These are phyloP conservation scores for Ceriagrion tenellum DNA, from an alignment of 2,888 invertebrate species.

Conservation along the genomic window DNA sequence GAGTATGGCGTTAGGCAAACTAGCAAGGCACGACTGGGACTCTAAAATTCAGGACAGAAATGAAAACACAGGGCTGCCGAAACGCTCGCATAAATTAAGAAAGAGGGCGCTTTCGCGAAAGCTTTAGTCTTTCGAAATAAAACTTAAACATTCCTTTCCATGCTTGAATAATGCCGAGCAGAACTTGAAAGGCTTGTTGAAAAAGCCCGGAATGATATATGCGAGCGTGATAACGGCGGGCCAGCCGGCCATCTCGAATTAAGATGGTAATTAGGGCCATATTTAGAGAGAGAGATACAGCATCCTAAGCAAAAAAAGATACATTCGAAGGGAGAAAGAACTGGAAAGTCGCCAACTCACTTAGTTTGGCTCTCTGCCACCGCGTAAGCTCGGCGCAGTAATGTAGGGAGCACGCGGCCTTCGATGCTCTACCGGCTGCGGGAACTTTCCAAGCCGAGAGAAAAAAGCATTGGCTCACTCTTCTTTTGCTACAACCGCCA, in stretches of 20 bases:
- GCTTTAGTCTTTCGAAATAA: not conserved
- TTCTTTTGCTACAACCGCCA: not conserved
- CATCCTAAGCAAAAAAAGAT: not conserved
- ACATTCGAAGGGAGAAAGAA: not conserved
- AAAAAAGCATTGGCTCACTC: not conserved
- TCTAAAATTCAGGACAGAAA: not conserved
- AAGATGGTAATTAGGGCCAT: conserved; percentile 18
- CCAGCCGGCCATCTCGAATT: not conserved
- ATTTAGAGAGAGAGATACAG: not conserved
- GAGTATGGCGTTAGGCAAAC: no score
- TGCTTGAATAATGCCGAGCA: conserved; percentile 4
- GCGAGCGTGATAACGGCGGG: not conserved
- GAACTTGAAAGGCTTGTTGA: conserved; percentile 2
- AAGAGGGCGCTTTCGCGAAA: not conserved
- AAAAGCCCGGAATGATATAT: not conserved
- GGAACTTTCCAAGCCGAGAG: not conserved
- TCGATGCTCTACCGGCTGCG: not conserved
- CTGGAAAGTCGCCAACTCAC: conserved; percentile 2
- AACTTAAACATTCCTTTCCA: not conserved
- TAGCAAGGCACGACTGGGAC: not conserved
- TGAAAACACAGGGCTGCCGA: not conserved
- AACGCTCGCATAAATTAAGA: not conserved
- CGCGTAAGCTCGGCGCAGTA: no score
- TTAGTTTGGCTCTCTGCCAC: no score
- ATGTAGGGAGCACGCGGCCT: not conserved